phyloP scores from a whole-genome alignment of 2,797 vertebrate species.

The Aeoliscus strigatus region DNA sequence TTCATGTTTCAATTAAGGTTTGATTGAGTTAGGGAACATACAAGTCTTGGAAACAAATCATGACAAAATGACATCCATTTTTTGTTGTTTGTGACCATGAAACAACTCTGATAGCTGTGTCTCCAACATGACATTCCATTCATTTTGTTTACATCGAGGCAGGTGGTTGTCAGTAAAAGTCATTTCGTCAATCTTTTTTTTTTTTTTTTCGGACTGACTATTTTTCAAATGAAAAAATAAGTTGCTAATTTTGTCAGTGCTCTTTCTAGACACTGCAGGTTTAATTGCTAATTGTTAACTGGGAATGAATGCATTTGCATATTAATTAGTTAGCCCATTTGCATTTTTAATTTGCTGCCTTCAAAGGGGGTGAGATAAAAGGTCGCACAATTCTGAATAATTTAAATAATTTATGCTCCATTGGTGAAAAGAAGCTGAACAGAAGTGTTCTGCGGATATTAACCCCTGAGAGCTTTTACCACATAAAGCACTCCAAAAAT shows the following conservation, averaged over 20 bases:
- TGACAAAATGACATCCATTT: slow-evolving; percentile 59
- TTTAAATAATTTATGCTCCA: slow-evolving; percentile 99
- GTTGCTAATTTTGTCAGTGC: slow-evolving; percentile 99
- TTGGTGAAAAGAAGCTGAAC: slow-evolving; percentile 99
- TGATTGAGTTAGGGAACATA: slow-evolving; percentile 70
- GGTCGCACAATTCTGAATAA: slow-evolving; percentile 99
- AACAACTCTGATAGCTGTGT: slow-evolving; percentile 54
- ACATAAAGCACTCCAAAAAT: slow-evolving; percentile 85
- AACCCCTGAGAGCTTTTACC: slow-evolving; percentile 94
- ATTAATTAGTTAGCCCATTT: slow-evolving; percentile 99
- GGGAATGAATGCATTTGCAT: slow-evolving; percentile 99
- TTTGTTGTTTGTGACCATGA: slow-evolving; percentile 60
- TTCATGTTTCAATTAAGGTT: slow-evolving; percentile 66
- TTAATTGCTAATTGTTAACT: slow-evolving; percentile 99
- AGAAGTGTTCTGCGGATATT: slow-evolving; percentile 99
- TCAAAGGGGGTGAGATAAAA: slow-evolving; percentile 99
- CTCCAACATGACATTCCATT: slow-evolving; percentile 71
- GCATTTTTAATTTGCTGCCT: slow-evolving; percentile 99
- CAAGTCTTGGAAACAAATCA: slow-evolving; percentile 52
- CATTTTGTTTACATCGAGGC: slow-evolving; percentile 69
- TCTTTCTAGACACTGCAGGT: slow-evolving; percentile 99
- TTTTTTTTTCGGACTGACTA: slow-evolving; percentile 79
- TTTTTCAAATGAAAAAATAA: slow-evolving; percentile 99
- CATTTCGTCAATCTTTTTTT: slow-evolving; percentile 97
- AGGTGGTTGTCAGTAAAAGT: slow-evolving; percentile 89